Conservation (phyloP, 1,140 invertebrate species). For the Procambarus clarkii region DNA sequence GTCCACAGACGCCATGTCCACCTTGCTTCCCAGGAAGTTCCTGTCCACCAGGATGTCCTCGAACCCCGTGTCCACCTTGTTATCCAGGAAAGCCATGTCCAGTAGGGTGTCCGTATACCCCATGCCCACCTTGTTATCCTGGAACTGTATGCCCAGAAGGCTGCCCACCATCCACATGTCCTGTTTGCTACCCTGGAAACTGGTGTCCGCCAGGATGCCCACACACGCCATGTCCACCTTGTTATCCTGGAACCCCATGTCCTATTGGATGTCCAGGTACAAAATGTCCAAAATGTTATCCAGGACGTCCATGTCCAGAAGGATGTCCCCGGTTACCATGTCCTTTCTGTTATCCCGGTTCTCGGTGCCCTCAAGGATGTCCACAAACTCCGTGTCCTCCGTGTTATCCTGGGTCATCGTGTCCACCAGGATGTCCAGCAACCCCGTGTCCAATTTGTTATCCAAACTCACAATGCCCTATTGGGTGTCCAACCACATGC, state of each 20-base stretch:
- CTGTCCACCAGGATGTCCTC: conserved; percentile 42
- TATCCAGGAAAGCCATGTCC: conserved; percentile 40
- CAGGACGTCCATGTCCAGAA: conserved; percentile 21
- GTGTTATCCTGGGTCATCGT: conserved; percentile 24
- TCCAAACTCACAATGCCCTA: neutral
- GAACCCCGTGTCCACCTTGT: conserved; percentile 21
- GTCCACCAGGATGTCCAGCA: conserved; percentile 20
- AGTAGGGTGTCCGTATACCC: conserved; percentile 29
- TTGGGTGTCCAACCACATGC: conserved; percentile 27
- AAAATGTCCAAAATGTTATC: conserved; percentile 21
- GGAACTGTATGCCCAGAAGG: neutral
- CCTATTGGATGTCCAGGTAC: conserved; percentile 32
- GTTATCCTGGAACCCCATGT: conserved; percentile 32
- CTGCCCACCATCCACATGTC: conserved; percentile 17
- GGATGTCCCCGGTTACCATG: conserved; percentile 17
- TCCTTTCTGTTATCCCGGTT: conserved; percentile 18
- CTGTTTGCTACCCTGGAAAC: conserved; percentile 2
- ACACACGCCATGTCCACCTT: neutral
- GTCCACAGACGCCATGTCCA: conserved; percentile 19
- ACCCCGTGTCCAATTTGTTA: conserved; percentile 42
- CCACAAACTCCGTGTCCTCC: conserved; percentile 34
- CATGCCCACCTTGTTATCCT: conserved; percentile 33
- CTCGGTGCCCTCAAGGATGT: conserved; percentile 28
- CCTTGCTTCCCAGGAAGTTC: conserved; percentile 29
- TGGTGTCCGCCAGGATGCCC: conserved; percentile 29